Base-by-base conservation (phyloP, 1,140 invertebrate species). In the Hormaphis cornu region DNA sequence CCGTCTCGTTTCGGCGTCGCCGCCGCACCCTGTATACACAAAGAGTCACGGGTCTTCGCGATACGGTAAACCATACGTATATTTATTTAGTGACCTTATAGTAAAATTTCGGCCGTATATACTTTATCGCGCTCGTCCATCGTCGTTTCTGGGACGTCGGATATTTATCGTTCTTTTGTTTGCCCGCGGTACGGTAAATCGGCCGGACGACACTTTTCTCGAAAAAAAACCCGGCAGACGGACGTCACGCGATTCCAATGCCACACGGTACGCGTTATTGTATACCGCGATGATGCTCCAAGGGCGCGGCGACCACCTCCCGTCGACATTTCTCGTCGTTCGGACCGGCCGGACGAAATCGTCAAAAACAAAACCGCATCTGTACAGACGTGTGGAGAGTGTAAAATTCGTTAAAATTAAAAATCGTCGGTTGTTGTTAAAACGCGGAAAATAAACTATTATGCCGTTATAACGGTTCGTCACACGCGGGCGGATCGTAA, bases 151-250 rank as follows among this genome's bases (percentile, higher is more conserved):
- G 5, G 30, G 4, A 33, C 30, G n/a, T n/a, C n/a, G n/a, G n/a
- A n/a, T n/a, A 58, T 58, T 58, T 58, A 58, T 58, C 33, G 54
- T 58, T 58, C 54, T 58, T 58, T 58, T 58, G 54, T 58, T 58
- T 22, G 54, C 33, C 30, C 52, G 8, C 52, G 35, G n/a, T n/a
- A n/a, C 30, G 33, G 54, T 58, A 4, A 40, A 58, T 24, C 54
- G 33, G 33, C 40, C 35, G 54, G 30, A 35, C 20, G 54, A 58
- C 40, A 37, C 40, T 58, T 58, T 58, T 58, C 35, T 37, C 54
- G 20, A 58, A 40, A 58, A 24, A 58, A 35, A 58, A 37, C 40
- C 54, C 28, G 54, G 54, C 54, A 20, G 54, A 14, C 20, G 20
- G 20, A 35, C 14, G 54, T 40, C 54, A 40, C 16, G 35, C 24